Evolutionary conservation across 2,888 invertebrate species (phyloP), one percentile per base, ranked within the genome.

Genomic region (Drosophila diplacantha): DNA sequence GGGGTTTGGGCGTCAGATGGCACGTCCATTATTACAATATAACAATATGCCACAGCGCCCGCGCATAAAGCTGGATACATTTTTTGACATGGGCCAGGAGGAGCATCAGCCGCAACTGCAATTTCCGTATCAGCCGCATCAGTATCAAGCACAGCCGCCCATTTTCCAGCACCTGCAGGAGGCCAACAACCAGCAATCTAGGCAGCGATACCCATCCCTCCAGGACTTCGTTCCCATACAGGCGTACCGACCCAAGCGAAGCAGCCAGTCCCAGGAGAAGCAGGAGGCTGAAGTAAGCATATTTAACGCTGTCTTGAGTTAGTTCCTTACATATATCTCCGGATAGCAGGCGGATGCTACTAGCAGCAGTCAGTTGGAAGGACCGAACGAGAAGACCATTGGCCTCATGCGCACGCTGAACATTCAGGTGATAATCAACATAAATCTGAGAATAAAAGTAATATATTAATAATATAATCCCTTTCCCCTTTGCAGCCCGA

Each of bases 171-270:
- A 14, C 0, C 38, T 11, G 20, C 35, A 26, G 16, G 59, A 56
- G 8, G 18, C 24, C 31, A 34, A 5, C 41, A 47, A 37, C 14
- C 29, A 46, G 31, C 51, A 7, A 12, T 4, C 29, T 5, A 14
- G 14, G 31, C 67, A 60, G 4, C 41, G 53, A 2, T 51, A 34
- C 9, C 59, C 69, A 9, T 47, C 70, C 46, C 74, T 81, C 12
- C 56, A 74, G 26, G 80, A 74, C 32, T 78, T 78, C 69, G 78
- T 78, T 44, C 78, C 78, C 50, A 80, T 66, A 1, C 78, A 78
- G 61, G 80, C 80, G 6, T 78, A 75, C 47, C 67, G 78, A 3
- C 65, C 74, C 5, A 77, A 61, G 41, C 57, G 8, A n/a, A 34
- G 16, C 49, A 35, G 11, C 7, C 14, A 6, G 34, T 12, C 12